Percentiles rank a stretch among this genome's conserved stretches.
Evolutionary conservation across 2,113 vertebrate species (phyloP).

Genomic region (Ochotona curzoniae): DNA sequence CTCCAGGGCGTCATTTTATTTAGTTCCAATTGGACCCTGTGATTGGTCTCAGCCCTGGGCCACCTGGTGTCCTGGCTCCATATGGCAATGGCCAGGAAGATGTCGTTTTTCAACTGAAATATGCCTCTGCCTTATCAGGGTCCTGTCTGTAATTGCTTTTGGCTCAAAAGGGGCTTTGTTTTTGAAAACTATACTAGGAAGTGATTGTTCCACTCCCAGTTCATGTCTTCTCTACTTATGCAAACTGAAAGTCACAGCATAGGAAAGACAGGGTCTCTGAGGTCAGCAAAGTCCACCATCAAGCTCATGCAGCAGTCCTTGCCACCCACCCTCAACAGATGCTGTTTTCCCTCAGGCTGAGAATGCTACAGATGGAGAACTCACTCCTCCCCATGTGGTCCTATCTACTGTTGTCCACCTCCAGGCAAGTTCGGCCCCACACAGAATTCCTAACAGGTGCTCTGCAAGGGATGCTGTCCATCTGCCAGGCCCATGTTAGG

Average conservation of each 20-base stretch:
- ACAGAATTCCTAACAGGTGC: not conserved
- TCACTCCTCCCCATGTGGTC: not conserved
- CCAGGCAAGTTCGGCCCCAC: not conserved
- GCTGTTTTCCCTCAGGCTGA: not conserved
- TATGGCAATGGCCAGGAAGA: slow-evolving; percentile 65
- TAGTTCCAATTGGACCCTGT: slow-evolving; percentile 87
- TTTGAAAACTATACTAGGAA: slow-evolving; percentile 53
- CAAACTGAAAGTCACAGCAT: not conserved
- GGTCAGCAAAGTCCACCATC: not conserved
- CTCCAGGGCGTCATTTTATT: slow-evolving; percentile 89
- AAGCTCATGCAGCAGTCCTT: not conserved
- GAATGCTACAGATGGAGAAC: not conserved
- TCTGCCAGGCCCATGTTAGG: too few species aligned
- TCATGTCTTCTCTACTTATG: slow-evolving; percentile 40
- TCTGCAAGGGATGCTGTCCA: not conserved
- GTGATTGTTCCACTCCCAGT: slow-evolving; percentile 49
- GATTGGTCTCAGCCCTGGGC: slow-evolving; percentile 86
- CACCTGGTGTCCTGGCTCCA: slow-evolving; percentile 88
- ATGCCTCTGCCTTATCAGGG: slow-evolving; percentile 59
- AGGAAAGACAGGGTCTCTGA: not conserved
- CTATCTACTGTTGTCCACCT: not conserved
- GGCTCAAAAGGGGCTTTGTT: slow-evolving; percentile 58
- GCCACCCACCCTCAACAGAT: not conserved
- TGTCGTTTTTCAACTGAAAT: slow-evolving; percentile 80
- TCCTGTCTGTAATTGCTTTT: slow-evolving; percentile 65